Conservation (phyloP, 2,797 vertebrate genomes). For the Nothura maculosa region DNA sequence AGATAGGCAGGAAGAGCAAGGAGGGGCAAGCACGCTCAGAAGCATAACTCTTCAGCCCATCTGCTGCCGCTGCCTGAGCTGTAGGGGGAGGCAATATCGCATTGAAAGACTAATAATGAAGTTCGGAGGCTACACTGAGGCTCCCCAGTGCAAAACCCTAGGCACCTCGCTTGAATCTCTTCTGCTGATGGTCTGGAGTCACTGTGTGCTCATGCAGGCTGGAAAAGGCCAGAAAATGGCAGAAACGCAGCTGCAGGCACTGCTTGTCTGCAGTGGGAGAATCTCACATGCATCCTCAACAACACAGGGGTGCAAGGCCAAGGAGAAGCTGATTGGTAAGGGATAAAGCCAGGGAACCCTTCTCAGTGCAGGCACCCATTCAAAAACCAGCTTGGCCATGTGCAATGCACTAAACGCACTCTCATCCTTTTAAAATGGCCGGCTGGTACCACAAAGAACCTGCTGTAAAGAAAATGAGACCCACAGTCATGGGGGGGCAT, state of each 20-base stretch:
- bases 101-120: conserved; percentile 50
- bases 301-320: neutral
- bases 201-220: neutral
- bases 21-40: neutral
- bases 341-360: neutral
- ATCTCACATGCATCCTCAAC: fast-evolving
- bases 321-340: neutral
- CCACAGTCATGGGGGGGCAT: neutral
- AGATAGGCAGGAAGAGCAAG: conserved; percentile 31
- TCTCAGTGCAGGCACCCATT: neutral
- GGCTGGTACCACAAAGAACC: neutral
- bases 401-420: fast-evolving
- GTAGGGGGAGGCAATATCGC: conserved; percentile 33
- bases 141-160: neutral
- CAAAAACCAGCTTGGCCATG: neutral
- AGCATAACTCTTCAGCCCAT: conserved; percentile 67
- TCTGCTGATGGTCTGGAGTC: conserved; percentile 1
- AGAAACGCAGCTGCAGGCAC: neutral
- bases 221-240: neutral
- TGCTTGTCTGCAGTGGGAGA: neutral
- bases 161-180: conserved; percentile 22
- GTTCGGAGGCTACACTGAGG: conserved; percentile 32
- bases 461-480: neutral
- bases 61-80: conserved; percentile 67
- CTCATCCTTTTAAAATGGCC: neutral